A percentile compares a stretch with the other conserved stretches of the same genome.
These are phyloP conservation scores for Euspilapteryx auroguttella DNA, from an alignment of 2,888 invertebrate species.

Conservation along the genomic window DNA sequence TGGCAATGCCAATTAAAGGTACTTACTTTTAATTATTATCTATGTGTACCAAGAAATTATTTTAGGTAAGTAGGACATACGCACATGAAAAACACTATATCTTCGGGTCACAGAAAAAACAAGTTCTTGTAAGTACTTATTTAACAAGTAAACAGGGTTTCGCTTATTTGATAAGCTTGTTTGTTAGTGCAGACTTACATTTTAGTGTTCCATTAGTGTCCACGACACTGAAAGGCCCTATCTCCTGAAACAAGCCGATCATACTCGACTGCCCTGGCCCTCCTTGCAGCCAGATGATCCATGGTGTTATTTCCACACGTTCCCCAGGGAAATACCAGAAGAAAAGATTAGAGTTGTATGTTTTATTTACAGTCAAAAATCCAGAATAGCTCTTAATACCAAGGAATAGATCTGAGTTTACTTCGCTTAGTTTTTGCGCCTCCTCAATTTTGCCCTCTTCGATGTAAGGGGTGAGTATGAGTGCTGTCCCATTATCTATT, in stretches of 20 bases:
- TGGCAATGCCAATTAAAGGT: no score
- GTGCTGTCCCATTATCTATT: constrained; percentile 56
- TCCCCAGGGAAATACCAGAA: constrained; percentile 85
- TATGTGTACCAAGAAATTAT: no score
- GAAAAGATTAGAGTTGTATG: constrained; percentile 76
- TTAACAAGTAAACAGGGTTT: no score
- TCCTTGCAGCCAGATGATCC: constrained; percentile 63
- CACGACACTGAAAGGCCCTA: constrained; percentile 63
- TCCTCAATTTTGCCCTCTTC: constrained; percentile 50
- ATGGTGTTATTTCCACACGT: constrained; percentile 49
- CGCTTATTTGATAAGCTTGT: no score
- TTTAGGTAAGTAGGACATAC: no score
- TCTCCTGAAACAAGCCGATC: constrained; percentile 62
- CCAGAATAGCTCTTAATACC: constrained; percentile 52
- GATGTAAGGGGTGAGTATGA: constrained; percentile 58
- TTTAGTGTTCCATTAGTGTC: constrained; percentile 27
- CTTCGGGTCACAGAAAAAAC: no score
- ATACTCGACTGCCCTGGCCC: constrained; percentile 62
- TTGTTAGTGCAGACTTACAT: no score
- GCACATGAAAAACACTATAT: no score
- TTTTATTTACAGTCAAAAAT: constrained; percentile 66
- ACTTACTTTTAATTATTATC: no score
- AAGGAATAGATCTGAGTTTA: constrained; percentile 35
- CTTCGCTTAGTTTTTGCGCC: constrained; percentile 43
- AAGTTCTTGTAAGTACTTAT: no score